phyloP scores from a whole-genome alignment of 2,113 vertebrate species.

The Heterotis niloticus region DNA sequence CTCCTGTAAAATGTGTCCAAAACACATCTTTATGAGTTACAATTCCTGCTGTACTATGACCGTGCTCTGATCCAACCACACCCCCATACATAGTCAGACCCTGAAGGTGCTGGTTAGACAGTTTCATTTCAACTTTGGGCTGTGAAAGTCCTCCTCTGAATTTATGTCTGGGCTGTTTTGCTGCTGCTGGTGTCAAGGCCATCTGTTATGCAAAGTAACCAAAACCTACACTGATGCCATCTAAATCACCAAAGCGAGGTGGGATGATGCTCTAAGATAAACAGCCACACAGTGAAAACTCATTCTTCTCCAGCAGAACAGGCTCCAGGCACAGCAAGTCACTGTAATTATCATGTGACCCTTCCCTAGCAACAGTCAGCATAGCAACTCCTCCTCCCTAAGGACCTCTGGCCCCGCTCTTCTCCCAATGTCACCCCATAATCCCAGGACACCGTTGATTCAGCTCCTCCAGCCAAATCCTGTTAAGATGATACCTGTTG shows the following conservation, averaged over 20 bases:
- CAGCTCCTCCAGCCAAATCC: conserved; percentile 67
- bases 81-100: too few relatives aligned
- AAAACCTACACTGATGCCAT: too few relatives aligned
- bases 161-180: not conserved
- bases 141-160: too few relatives aligned
- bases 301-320: not conserved
- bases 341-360: not conserved
- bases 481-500: conserved; percentile 68
- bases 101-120: too few relatives aligned
- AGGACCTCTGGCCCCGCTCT: conserved; percentile 13
- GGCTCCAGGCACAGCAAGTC: not conserved
- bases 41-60: too few relatives aligned
- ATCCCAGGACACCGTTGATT: conserved; percentile 55
- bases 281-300: not conserved
- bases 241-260: not conserved
- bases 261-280: not conserved
- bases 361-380: not conserved
- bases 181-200: too few relatives aligned
- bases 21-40: too few relatives aligned
- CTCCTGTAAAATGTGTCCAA: too few relatives aligned
- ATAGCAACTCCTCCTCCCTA: conserved; percentile 25
- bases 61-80: too few relatives aligned
- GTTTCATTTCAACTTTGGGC: too few relatives aligned
- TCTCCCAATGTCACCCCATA: conserved; percentile 58
- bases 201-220: too few relatives aligned